Evolutionary conservation across 2,113 vertebrate genomes (phyloP).

Genomic region (Cavia aperea): DNA sequence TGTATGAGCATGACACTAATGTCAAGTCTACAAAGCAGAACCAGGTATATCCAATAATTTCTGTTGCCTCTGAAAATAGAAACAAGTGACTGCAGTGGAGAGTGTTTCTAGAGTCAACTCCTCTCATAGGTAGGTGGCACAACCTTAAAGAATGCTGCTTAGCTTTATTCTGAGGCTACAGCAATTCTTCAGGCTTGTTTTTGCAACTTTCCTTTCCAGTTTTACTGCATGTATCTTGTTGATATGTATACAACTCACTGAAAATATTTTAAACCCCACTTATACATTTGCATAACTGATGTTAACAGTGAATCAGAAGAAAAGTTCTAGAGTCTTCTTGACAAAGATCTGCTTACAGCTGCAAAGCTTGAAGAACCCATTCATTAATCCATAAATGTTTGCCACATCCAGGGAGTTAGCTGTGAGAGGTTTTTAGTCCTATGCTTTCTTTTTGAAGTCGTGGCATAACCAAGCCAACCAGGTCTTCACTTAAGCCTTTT

Average conservation of each 20-base stretch:
- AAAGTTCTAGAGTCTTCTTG: conserved; percentile 78
- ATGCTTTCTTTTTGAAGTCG: conserved; percentile 71
- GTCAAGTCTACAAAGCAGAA: conserved; percentile 66
- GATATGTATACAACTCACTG: conserved; percentile 74
- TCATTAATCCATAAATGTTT: conserved; percentile 76
- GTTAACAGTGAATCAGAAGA: conserved; percentile 76
- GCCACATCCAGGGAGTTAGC: conserved; percentile 77
- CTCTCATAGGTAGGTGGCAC: conserved; percentile 62
- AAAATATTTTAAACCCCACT: conserved; percentile 72
- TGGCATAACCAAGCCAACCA: conserved; percentile 82
- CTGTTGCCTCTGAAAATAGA: conserved; percentile 67
- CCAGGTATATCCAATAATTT: conserved; percentile 60
- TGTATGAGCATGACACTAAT: conserved; percentile 59
- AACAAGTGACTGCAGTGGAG: conserved; percentile 72
- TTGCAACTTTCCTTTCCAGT: conserved; percentile 57
- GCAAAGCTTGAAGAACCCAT: conserved; percentile 79
- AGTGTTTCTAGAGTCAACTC: conserved; percentile 69
- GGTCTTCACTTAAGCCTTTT: conserved; percentile 80
- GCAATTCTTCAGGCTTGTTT: conserved; percentile 75
- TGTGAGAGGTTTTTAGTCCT: conserved; percentile 76
- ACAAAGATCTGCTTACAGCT: conserved; percentile 77
- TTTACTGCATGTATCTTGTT: conserved; percentile 68
- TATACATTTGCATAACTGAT: conserved; percentile 76
- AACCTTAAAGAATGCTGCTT: conserved; percentile 73
- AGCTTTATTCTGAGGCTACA: conserved; percentile 77